Conservation (phyloP, 2,113 vertebrate species). For the Delphinus delphis region DNA sequence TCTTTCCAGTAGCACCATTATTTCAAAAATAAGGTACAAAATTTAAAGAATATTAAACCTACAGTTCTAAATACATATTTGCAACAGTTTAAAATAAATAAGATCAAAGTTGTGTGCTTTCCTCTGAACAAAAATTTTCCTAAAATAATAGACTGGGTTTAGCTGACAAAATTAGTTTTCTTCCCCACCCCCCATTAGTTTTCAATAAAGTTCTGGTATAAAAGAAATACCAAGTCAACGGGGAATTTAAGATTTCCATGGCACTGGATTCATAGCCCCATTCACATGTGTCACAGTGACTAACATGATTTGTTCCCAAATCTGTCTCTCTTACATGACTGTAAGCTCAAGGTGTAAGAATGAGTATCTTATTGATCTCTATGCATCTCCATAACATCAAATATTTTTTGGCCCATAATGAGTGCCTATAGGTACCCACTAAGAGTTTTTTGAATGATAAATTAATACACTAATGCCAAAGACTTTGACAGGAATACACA, state of each 20-base stretch:
- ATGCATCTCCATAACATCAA: neutral
- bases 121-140: neutral
- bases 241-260: neutral
- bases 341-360: neutral
- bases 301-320: neutral
- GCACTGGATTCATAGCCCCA: neutral
- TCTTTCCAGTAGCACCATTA: neutral
- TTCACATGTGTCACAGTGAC: neutral
- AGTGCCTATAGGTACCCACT: neutral
- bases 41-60: neutral
- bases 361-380: neutral
- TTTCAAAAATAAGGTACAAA: constrained; percentile 27
- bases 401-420: neutral
- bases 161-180: constrained; percentile 10
- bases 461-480: neutral
- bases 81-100: constrained; percentile 11
- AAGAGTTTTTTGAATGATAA: neutral
- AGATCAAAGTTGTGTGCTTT: neutral
- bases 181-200: neutral
- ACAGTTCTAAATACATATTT: neutral
- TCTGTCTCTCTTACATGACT: neutral
- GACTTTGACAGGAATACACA: neutral
- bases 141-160: neutral
- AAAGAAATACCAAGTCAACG: neutral
- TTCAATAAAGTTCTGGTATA: neutral